These are phyloP conservation scores for Halcyon smyrnensis DNA, from an alignment of 2,797 vertebrate genomes.

Conservation along the genomic window DNA sequence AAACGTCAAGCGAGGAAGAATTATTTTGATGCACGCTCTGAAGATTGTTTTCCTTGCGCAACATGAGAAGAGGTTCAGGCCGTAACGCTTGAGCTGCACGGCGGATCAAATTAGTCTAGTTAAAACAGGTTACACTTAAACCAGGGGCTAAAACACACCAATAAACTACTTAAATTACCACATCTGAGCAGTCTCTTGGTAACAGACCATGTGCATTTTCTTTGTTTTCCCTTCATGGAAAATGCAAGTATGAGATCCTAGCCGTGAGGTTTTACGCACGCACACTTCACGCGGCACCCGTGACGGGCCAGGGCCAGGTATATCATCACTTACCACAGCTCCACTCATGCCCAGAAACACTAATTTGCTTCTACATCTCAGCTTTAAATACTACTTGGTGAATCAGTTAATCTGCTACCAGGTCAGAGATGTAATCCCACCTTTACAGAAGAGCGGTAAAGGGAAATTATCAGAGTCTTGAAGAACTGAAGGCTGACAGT, in stretches of 20 bases:
- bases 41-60: not conserved
- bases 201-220: not conserved
- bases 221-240: not conserved
- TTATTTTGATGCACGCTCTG: not conserved
- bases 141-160: slow-evolving; percentile 24
- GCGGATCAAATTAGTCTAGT: not conserved
- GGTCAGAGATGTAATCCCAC: not conserved
- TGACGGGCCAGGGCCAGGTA: not conserved
- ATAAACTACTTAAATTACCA: slow-evolving; percentile 16
- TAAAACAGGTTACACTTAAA: slow-evolving; percentile 25
- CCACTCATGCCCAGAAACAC: not conserved
- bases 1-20: not conserved
- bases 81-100: not conserved
- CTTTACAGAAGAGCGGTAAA: rapidly evolving
- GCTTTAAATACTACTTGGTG: not conserved
- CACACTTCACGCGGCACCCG: not conserved
- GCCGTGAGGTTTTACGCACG: not conserved
- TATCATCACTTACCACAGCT: not conserved
- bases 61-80: not conserved
- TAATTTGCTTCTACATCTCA: not conserved
- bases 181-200: not conserved
- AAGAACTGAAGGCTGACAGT: not conserved
- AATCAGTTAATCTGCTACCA: not conserved
- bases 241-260: not conserved
- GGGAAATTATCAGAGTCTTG: not conserved